phyloP scores from a whole-genome alignment of 2,797 vertebrate genomes.

The Sebastiscus albofasciatus region DNA sequence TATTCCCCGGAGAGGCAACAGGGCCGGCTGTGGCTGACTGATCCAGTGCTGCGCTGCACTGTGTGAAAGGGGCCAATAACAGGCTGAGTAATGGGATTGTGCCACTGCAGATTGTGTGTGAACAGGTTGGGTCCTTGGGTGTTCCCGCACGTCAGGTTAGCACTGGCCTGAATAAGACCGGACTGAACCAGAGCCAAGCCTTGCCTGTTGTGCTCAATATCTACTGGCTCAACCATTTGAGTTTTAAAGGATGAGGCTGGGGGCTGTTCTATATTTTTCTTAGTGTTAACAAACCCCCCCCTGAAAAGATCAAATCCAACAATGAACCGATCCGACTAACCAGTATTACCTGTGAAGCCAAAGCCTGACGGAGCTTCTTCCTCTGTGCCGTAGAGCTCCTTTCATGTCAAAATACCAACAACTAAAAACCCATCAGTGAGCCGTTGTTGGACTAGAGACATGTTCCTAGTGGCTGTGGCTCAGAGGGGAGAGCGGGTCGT shows the following conservation, averaged over 20 bases:
- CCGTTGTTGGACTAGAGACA: neutral
- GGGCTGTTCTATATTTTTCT: slow-evolving; percentile 9
- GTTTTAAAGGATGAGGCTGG: slow-evolving; percentile 5
- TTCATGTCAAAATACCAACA: neutral
- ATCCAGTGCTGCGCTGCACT: slow-evolving; percentile 72
- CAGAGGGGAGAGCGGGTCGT: too few species aligned
- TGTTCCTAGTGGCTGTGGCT: neutral
- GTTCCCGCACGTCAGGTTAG: slow-evolving; percentile 72
- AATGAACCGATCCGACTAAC: slow-evolving; percentile 4
- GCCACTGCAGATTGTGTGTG: slow-evolving; percentile 78
- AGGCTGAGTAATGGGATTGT: slow-evolving; percentile 82
- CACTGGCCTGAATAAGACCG: slow-evolving; percentile 49
- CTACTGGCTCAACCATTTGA: slow-evolving; percentile 5
- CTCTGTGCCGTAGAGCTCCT: neutral
- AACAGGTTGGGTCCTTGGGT: slow-evolving; percentile 78
- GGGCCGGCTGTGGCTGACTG: slow-evolving; percentile 72
- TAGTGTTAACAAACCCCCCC: neutral
- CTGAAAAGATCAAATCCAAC: slow-evolving; percentile 12
- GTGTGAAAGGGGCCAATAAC: slow-evolving; percentile 79
- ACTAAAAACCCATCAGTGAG: neutral
- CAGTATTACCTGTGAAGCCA: neutral
- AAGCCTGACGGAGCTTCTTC: neutral
- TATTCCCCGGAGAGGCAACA: slow-evolving; percentile 67
- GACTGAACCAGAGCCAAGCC: slow-evolving; percentile 37
- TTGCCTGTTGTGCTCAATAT: slow-evolving; percentile 41